phyloP scores from a whole-genome alignment of 2,113 vertebrate species.

The Perognathus longimembris region DNA sequence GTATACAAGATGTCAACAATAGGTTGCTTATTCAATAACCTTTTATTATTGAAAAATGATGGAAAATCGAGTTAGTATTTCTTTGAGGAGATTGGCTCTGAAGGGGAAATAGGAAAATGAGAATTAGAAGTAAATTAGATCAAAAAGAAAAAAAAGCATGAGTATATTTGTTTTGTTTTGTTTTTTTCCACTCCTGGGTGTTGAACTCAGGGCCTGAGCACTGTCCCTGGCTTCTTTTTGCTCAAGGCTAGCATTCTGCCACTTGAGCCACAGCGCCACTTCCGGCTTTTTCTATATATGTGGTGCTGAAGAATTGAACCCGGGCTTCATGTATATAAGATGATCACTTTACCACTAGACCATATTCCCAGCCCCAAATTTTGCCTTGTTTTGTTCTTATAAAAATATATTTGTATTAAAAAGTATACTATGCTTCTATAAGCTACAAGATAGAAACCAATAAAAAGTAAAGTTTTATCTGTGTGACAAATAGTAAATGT shows the following conservation, averaged over 20 bases:
- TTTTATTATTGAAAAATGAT: slow-evolving; percentile 50
- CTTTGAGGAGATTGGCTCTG: slow-evolving; percentile 27
- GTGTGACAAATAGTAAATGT: background rate
- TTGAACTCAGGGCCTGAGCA: too few relatives aligned
- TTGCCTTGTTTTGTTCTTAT: too few relatives aligned
- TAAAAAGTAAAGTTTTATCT: slow-evolving; percentile 43
- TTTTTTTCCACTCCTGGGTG: too few relatives aligned
- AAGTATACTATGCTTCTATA: background rate
- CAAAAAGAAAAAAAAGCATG: background rate
- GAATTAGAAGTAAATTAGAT: slow-evolving; percentile 24
- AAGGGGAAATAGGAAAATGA: slow-evolving; percentile 13
- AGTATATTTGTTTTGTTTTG: too few relatives aligned
- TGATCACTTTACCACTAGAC: too few relatives aligned
- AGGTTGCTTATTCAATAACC: background rate
- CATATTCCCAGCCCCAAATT: too few relatives aligned
- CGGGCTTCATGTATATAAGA: too few relatives aligned
- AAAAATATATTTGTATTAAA: background rate
- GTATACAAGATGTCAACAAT: background rate
- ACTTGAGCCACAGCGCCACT: too few relatives aligned
- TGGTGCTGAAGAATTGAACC: too few relatives aligned
- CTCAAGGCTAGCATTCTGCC: too few relatives aligned
- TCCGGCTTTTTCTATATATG: too few relatives aligned
- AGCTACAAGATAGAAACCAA: background rate
- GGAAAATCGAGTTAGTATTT: background rate
- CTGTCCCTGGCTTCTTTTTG: too few relatives aligned